Evolutionary conservation across 2,888 invertebrate species (phyloP).

Genomic region (Aelia acuminata): DNA sequence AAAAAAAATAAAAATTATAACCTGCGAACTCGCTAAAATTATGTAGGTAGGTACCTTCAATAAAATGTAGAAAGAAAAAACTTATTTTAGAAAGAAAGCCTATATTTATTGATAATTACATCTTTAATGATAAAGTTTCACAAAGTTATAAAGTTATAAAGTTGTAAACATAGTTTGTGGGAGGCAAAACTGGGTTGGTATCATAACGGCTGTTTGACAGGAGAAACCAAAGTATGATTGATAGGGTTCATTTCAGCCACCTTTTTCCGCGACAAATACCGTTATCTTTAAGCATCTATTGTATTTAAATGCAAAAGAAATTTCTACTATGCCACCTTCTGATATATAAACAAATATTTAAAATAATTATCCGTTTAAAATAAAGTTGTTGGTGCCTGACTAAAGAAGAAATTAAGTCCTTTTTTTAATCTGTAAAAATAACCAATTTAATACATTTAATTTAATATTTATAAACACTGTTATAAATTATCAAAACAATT

Average conservation of each 20-base stretch:
- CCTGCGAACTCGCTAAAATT: no score
- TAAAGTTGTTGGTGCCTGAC: no score
- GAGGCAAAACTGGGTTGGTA: background rate
- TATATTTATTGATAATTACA: no score
- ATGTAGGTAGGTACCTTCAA: no score
- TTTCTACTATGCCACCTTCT: background rate
- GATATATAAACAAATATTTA: background rate
- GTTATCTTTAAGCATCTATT: background rate
- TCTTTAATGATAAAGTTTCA: background rate
- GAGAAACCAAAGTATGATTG: slow-evolving; percentile 27
- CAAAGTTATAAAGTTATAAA: background rate
- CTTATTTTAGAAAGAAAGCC: no score
- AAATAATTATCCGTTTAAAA: background rate
- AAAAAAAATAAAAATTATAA: no score
- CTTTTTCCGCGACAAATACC: background rate
- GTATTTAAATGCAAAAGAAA: background rate
- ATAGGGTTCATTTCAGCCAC: background rate
- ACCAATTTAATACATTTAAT: no score
- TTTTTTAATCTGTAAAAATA: no score
- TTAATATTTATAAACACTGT: no score
- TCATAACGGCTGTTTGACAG: slow-evolving; percentile 11
- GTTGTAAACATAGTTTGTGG: background rate
- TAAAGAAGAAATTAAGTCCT: no score
- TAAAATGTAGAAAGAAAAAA: no score
- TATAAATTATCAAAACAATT: no score